These are phyloP conservation scores for Hydrozoanthus tunicans DNA, from an alignment of 64 coral and sea anemone genomes.

Conservation along the genomic window DNA sequence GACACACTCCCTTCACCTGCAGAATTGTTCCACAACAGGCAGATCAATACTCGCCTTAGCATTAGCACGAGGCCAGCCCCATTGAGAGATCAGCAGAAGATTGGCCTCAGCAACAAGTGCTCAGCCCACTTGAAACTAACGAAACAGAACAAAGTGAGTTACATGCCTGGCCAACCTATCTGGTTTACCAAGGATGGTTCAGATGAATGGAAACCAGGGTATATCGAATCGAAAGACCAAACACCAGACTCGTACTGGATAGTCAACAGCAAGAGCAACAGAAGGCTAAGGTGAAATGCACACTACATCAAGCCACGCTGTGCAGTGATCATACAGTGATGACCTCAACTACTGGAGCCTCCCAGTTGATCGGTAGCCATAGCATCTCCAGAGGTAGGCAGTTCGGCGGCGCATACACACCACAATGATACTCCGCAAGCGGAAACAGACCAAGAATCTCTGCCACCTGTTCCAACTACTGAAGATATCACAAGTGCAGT, in stretches of 20 bases:
- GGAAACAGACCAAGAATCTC: background rate
- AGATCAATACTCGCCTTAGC: conserved; percentile 56
- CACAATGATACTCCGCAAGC: too few relatives aligned
- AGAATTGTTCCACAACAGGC: conserved; percentile 15
- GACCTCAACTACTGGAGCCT: too few relatives aligned
- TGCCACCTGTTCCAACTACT: background rate
- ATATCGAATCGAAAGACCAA: conserved; percentile 36
- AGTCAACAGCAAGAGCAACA: background rate
- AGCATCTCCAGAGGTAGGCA: too few relatives aligned
- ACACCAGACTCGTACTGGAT: background rate
- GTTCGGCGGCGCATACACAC: too few relatives aligned
- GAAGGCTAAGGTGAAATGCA: too few relatives aligned
- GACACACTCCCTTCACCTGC: conserved; percentile 7
- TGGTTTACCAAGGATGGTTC: conserved; percentile 63
- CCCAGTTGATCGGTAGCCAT: too few relatives aligned
- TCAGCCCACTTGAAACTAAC: conserved; percentile 34
- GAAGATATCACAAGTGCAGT: background rate
- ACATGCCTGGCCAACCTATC: conserved; percentile 24
- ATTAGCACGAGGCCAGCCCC: conserved; percentile 42
- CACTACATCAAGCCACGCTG: background rate
- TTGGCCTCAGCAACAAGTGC: background rate
- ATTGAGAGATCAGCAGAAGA: conserved; percentile 51
- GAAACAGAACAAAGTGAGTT: conserved; percentile 21
- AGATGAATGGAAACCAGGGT: background rate
- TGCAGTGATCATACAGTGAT: background rate